These are phyloP conservation scores for Cyclargus thomasi DNA, from an alignment of 1,140 invertebrate species.

Conservation along the genomic window DNA sequence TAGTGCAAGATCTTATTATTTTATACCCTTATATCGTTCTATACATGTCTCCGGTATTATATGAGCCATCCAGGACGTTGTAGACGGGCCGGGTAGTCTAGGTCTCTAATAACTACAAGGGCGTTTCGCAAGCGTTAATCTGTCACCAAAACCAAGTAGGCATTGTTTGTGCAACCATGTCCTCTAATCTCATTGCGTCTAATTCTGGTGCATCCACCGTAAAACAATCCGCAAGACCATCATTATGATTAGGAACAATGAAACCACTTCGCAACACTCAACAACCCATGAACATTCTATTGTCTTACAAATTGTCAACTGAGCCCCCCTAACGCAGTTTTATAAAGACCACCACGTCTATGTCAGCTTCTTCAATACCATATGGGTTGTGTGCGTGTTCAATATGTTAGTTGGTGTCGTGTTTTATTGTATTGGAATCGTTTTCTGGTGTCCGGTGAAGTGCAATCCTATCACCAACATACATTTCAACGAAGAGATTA, in stretches of 20 bases:
- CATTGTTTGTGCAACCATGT: slow-evolving; percentile 21
- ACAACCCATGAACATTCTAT: slow-evolving; percentile 56
- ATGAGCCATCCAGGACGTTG: too few species aligned
- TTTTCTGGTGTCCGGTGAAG: slow-evolving; percentile 23
- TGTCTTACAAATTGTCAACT: slow-evolving; percentile 59
- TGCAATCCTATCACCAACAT: slow-evolving; percentile 49
- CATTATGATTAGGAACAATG: slow-evolving; percentile 64
- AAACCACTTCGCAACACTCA: slow-evolving; percentile 59
- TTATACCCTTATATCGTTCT: too few species aligned
- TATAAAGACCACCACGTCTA: slow-evolving; percentile 49
- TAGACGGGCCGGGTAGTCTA: too few species aligned
- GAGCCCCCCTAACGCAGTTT: slow-evolving; percentile 45
- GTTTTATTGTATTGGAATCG: slow-evolving; percentile 18
- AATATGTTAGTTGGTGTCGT: slow-evolving; percentile 21
- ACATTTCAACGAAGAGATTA: slow-evolving; percentile 51
- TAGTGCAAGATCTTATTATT: too few species aligned
- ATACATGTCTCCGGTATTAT: too few species aligned
- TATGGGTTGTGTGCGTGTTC: slow-evolving; percentile 24
- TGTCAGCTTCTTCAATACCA: slow-evolving; percentile 33
- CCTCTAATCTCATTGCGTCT: slow-evolving; percentile 21
- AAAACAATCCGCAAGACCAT: slow-evolving; percentile 52
- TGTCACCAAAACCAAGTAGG: neutral
- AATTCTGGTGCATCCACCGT: slow-evolving; percentile 39
- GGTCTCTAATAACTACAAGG: neutral
- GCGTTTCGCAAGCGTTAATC: neutral